Base-by-base conservation (phyloP, 2,888 invertebrate species). In the Mechanitis messenoides region DNA sequence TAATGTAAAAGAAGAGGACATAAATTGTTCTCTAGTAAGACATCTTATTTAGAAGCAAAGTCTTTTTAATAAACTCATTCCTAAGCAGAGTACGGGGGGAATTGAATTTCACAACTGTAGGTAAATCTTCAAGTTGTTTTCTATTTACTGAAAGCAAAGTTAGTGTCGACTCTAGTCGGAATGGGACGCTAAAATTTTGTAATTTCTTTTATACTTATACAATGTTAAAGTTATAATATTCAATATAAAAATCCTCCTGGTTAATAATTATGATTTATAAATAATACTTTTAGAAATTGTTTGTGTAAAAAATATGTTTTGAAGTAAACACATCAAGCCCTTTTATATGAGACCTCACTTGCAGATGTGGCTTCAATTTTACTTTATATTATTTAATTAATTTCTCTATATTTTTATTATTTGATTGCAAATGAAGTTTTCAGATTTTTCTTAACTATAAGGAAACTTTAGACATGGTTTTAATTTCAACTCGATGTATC, bases 121-220 rank as follows among this genome's bases (percentile, higher is more conserved):
- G 64, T 64, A 63, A 62, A 63, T 64, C 64, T 65, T 67, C 9
- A 56, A 68, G 66, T 68, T 68, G 68, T 67, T 68, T 65, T 68
- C 68, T 61, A 68, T 69, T 69, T 62, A 66, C 64, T 66, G 59
- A 68, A 64, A 68, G 66, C 59, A 59, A 62, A 68, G 69, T 69
- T 68, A 59, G 55, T 54, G 61, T 45, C 38, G 54, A 35, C 45
- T 55, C 53, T 54, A 53, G 31, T 33, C 33, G 33, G 53, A 42
- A 58, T 53, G 12, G 12, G 50, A 42, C 42, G 53, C 31, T 38
- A 42, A 53, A 58, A 42, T 33, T 58, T 42, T 28, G 12, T 42
- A 47, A n/a, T 50, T 53, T 11, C 28, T 47, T 20, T 46, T 46
- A 11, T 46, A 46, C 35, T 35, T 42, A 42, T 42, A 42, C 7